Evolutionary conservation across 2,797 vertebrate species (phyloP), one percentile per base, ranked within the genome.

Genomic region (Syngnathus rostellatus): DNA sequence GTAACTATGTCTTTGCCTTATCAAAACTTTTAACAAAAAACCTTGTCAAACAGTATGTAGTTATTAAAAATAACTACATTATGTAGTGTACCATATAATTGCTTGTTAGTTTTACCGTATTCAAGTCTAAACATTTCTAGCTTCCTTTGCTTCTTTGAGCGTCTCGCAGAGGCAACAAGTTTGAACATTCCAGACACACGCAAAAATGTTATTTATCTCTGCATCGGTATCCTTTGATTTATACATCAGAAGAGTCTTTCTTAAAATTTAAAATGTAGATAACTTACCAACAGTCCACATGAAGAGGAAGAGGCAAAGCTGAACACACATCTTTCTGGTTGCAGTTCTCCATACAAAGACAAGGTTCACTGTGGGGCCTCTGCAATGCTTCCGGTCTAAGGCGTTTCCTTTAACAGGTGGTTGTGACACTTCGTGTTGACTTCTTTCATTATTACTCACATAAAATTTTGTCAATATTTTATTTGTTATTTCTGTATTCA

Each of bases 251-350:
- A 25, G 1, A 11, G 9, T 10, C 3, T 54, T 6, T 12, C 25
- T 51, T n/a, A 23, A 25, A 23, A 25, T 5, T 25, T 23, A 23
- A 61, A 41, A 39, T 10, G 19, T 21, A 59, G 19, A 59, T 39
- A 17, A 40, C 85, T 85, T 79, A 86, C 85, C 81, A 54, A 60
- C 6, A 54, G 70, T 45, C 72, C 78, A 62, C 71, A 75, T 21
- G 39, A 85, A 58, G 38, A 82, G 53, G 41, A 68, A 59, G 58
- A 68, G 37, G 38, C 1, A 0, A 12, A 17, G 1, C 23, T 6
- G 31, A 55, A 14, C 46, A 5, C 38, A 6, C 87, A 86, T 87
- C 63, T 71, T 79, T 63, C 62, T 51, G n/a, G 25, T 69, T 43
- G 41, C 50, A 41, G 38, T 12, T 65, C 11, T 55, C 1, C 8